Evolutionary conservation across 2,888 invertebrate species (phyloP), one percentile per base, ranked within the genome.

Genomic region (Lithophane semibrunnea): DNA sequence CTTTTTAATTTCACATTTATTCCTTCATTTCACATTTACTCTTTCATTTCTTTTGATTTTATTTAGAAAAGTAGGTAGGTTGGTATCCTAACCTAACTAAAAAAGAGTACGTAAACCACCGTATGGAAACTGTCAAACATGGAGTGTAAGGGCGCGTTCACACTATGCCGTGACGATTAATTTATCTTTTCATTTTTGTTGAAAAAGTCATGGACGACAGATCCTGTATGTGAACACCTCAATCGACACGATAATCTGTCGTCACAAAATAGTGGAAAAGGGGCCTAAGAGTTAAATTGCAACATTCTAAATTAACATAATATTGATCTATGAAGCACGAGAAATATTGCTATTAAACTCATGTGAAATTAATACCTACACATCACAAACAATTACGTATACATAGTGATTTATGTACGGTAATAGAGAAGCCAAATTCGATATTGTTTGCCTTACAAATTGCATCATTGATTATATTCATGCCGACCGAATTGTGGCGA

Each of bases 371-470:
- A 65, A 70, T 83, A 73, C 66, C 21, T 73, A 63, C 63, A 66
- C 66, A 69, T 61, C 68, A 68, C 65, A 69, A 29, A 74, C 49
- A 76, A 75, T 61, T 75, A 75, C 29, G 49, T 73, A 72, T 73
- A 69, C 67, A 66, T 70, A 79, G 37, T 80, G 71, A 86, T 80
- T 82, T 88, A 88, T 82, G 81, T 86, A 85, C 77, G 80, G 82
- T 83, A 88, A 90, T 90, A 86, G 86, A 88, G 86, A 86, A 86
- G 82, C 88, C 79, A 85, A 88, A 88, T 84, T 90, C 85, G 80
- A 89, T 90, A 88, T 86, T 89, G 86, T 90, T 90, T 90, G 87
- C 85, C 74, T 88, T 86, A 87, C 86, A 91, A 90, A 90, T 88
- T 90, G 90, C 89, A 89, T 87, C 83, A 85, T 87, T 90, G 85